These are phyloP conservation scores for Synanthedon formicaeformis DNA, from an alignment of 2,888 invertebrate genomes.

Conservation along the genomic window DNA sequence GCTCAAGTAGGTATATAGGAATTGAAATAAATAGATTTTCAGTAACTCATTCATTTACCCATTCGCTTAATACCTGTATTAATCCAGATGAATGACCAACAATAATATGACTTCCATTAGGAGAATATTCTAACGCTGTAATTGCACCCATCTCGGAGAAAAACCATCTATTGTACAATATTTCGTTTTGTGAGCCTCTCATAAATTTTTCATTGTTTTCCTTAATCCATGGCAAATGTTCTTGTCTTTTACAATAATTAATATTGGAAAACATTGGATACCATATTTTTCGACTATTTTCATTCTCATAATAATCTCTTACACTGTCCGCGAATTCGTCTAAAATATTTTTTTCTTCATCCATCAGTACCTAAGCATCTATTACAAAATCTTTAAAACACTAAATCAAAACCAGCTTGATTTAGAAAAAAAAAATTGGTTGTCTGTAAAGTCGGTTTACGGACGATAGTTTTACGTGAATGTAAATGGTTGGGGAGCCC, in stretches of 20 bases:
- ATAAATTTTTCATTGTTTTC: constrained; percentile 34
- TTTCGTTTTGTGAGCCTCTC: constrained; percentile 30
- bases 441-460: no score
- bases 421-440: constrained; percentile 7
- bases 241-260: constrained; percentile 6
- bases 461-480: no score
- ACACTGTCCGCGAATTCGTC: constrained; percentile 23
- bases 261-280: constrained; percentile 38
- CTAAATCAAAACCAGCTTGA: constrained; percentile 12
- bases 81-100: constrained; percentile 59
- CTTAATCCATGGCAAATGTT: constrained; percentile 26
- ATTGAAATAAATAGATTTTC: no score
- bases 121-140: constrained; percentile 47
- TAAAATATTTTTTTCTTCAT: constrained; percentile 20
- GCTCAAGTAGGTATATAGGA: no score
- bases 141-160: constrained; percentile 40
- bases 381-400: no score
- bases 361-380: constrained; percentile 13
- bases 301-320: constrained; percentile 27
- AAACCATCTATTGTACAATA: constrained; percentile 39
- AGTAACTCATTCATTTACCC: background rate
- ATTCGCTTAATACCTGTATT: constrained; percentile 46
- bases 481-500: no score
- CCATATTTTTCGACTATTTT: constrained; percentile 29
- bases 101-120: constrained; percentile 47